Base-by-base conservation (phyloP, 2,888 invertebrate genomes). In the Rugalucina vietnamica region DNA sequence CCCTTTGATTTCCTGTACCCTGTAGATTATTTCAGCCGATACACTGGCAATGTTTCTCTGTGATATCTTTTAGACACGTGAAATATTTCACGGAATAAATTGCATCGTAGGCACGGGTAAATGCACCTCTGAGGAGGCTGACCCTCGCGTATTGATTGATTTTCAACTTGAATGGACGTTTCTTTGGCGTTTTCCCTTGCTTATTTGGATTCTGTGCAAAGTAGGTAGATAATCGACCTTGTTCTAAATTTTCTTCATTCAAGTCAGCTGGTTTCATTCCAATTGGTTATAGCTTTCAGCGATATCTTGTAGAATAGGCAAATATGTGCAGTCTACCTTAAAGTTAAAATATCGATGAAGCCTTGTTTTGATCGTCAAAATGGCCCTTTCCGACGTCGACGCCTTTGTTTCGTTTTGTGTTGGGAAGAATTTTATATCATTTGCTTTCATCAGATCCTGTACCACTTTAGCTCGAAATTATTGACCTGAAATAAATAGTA, bases 41-140 rank as follows among this genome's bases (percentile, higher is more conserved):
- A 86, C 4, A 86, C 50, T 10, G 81, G 82, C 29, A 79, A 29
- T 49, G 74, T 76, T 21, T 79, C 78, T 34, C 86, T 81, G 32
- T 79, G 27, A 29, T 74, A 71, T 24, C 72, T 50, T 36, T 78
- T 77, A 21, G 76, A 77, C 14, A 88, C 72, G 14, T 32, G 76
- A 50, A 88, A 88, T 50, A 88, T 74, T 79, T 84, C 80, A 1
- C 82, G 4, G 81, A 79, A 75, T 81, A 85, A 65, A 65, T 81
- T 57, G 83, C 74, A 54, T 83, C 81, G 32, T 86, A 86, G 69
- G 84, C 84, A 8, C 82, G 71, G 8, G 77, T 75, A 37, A 88
- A 84, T 27, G 74, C 72, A 49, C 80, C 80, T 27, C 77, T 65
- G 14, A 85, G 60, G 57, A 84, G 80, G 32, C 60, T 79, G 14